Conservation (phyloP, 2,888 invertebrate species). For the Altica lythri region DNA sequence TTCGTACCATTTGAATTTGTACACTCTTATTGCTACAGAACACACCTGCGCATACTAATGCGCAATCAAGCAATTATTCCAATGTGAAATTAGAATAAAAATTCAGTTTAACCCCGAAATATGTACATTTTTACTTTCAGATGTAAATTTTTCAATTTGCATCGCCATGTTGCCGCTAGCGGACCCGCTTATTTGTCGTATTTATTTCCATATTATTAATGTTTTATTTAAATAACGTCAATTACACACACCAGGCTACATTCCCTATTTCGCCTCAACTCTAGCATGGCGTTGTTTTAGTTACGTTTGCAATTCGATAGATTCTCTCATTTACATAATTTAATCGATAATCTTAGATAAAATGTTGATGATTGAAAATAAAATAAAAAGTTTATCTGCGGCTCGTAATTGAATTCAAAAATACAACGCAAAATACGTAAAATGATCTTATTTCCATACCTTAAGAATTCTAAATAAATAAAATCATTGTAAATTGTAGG, state of each 20-base stretch:
- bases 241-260: slow-evolving; percentile 7
- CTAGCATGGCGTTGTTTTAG: too few relatives aligned
- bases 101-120: slow-evolving; percentile 29
- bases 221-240: slow-evolving; percentile 29
- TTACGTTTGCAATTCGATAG: too few relatives aligned
- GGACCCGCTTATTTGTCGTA: slow-evolving; percentile 26
- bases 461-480: too few relatives aligned
- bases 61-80: slow-evolving; percentile 27
- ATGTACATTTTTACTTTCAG: slow-evolving; percentile 31
- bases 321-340: too few relatives aligned
- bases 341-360: too few relatives aligned
- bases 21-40: slow-evolving; percentile 10
- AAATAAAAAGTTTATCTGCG: too few relatives aligned
- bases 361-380: too few relatives aligned
- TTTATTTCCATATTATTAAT: slow-evolving; percentile 30
- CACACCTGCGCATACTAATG: slow-evolving; percentile 30
- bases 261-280: too few relatives aligned
- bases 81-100: slow-evolving; percentile 27
- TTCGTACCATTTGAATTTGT: slow-evolving; percentile 11
- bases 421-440: too few relatives aligned
- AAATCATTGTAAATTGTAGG: too few relatives aligned
- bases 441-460: too few relatives aligned
- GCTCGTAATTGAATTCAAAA: too few relatives aligned
- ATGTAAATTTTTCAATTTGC: slow-evolving; percentile 32
- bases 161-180: slow-evolving; percentile 25